These are phyloP conservation scores for Unio pictorum DNA, from an alignment of 2,888 invertebrate species.

Conservation along the genomic window DNA sequence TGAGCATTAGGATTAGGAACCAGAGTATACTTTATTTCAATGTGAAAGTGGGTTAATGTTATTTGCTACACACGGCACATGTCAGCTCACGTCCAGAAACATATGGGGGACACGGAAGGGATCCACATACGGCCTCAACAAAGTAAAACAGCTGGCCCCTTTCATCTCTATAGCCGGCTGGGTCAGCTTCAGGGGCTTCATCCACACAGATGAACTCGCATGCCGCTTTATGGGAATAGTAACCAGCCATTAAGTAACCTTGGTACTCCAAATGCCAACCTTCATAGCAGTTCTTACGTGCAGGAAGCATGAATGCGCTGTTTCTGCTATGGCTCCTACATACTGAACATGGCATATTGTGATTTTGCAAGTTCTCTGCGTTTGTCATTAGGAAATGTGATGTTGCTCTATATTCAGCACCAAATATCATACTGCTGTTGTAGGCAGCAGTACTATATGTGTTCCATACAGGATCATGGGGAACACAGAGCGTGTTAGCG, in stretches of 20 bases:
- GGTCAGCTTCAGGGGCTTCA: slow-evolving; percentile 25
- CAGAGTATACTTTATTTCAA: no score
- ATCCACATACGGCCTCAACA: slow-evolving; percentile 31
- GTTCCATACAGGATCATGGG: slow-evolving; percentile 14
- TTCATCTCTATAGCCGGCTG: slow-evolving; percentile 22
- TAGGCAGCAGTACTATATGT: background rate
- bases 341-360: slow-evolving; percentile 38
- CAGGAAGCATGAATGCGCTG: slow-evolving; percentile 34
- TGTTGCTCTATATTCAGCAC: background rate
- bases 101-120: slow-evolving; percentile 34
- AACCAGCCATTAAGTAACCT: slow-evolving; percentile 30
- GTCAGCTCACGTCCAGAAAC: slow-evolving; percentile 20
- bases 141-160: slow-evolving; percentile 23
- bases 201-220: slow-evolving; percentile 32
- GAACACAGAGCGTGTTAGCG: slow-evolving; percentile 21
- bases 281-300: slow-evolving; percentile 14
- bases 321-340: slow-evolving; percentile 16
- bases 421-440: slow-evolving; percentile 7
- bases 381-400: no score
- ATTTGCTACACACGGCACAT: slow-evolving; percentile 36
- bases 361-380: slow-evolving; percentile 3
- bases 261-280: slow-evolving; percentile 37
- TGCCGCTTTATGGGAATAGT: slow-evolving; percentile 3
- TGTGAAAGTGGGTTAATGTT: background rate
- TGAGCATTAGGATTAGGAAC: no score